Evolutionary conservation across 2,797 vertebrate genomes (phyloP).

Genomic region (Labroides dimidiatus): DNA sequence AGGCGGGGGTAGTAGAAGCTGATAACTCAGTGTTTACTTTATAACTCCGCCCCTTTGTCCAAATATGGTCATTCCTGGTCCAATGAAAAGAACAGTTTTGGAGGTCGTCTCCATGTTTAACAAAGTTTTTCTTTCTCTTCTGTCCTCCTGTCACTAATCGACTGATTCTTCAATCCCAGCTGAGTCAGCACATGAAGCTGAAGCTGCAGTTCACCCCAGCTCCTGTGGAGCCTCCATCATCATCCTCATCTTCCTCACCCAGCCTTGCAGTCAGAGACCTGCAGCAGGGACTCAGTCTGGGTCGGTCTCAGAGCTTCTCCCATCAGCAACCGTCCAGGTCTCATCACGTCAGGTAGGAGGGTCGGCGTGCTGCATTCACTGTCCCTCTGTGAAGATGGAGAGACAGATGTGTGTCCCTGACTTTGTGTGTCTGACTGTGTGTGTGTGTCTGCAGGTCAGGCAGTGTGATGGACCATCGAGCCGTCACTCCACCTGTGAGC

Average conservation of each 20-base stretch:
- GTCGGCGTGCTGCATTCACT: background rate
- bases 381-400: background rate
- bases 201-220: slow-evolving; percentile 90
- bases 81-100: no score
- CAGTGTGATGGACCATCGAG: slow-evolving; percentile 86
- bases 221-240: slow-evolving; percentile 80
- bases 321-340: slow-evolving; percentile 86
- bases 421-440: background rate
- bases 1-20: no score
- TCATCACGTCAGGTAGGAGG: slow-evolving; percentile 84
- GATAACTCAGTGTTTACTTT: no score
- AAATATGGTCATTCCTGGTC: no score
- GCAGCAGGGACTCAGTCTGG: slow-evolving; percentile 82
- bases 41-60: no score
- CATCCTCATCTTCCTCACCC: slow-evolving; percentile 29
- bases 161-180: slow-evolving; percentile 59
- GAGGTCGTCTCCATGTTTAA: no score
- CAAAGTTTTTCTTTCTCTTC: no score
- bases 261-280: slow-evolving; percentile 85
- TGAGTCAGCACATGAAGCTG: slow-evolving; percentile 92
- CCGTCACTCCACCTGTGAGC: slow-evolving; percentile 86
- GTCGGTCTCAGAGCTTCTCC: slow-evolving; percentile 89
- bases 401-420: background rate
- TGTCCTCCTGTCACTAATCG: no score
- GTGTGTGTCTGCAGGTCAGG: slow-evolving; percentile 79